A percentile compares a stretch with the other conserved stretches of the same genome.
Evolutionary conservation across 2,888 invertebrate genomes (phyloP).

Genomic region (Torymus tubicola): DNA sequence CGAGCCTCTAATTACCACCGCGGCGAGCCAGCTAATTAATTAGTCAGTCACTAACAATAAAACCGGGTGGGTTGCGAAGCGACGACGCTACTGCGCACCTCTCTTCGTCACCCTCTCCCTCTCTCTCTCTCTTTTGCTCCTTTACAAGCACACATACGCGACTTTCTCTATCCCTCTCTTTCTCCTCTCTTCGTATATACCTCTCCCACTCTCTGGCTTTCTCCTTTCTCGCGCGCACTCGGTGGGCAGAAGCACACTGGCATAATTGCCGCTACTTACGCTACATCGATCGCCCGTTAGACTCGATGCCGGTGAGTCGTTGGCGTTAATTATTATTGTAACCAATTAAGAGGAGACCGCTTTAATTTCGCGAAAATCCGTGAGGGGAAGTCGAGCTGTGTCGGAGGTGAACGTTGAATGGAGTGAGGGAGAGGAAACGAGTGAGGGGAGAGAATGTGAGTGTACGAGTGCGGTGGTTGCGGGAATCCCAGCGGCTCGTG

Average conservation of each 20-base stretch:
- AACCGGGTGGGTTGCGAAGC: slow-evolving; percentile 24
- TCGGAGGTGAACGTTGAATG: too few species aligned
- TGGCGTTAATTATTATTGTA: slow-evolving; percentile 66
- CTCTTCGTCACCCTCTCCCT: slow-evolving; percentile 53
- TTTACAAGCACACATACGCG: slow-evolving; percentile 1
- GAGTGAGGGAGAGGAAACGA: too few species aligned
- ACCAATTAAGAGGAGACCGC: slow-evolving; percentile 68
- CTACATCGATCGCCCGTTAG: slow-evolving; percentile 8
- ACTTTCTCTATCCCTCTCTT: slow-evolving; percentile 5
- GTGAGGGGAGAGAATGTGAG: too few species aligned
- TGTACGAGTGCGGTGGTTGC: too few species aligned
- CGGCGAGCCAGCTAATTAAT: slow-evolving; percentile 65
- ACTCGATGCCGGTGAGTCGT: slow-evolving; percentile 10
- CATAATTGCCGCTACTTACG: slow-evolving; percentile 16
- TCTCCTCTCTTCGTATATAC: not conserved
- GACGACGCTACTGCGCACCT: slow-evolving; percentile 18
- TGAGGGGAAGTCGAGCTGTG: too few species aligned
- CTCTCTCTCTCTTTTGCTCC: not conserved
- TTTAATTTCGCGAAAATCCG: slow-evolving; percentile 46
- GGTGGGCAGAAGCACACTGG: slow-evolving; percentile 25
- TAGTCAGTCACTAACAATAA: slow-evolving; percentile 64
- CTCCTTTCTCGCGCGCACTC: not conserved
- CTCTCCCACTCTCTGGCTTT: not conserved
- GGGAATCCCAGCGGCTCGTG: too few species aligned
- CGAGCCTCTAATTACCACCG: slow-evolving; percentile 62